Evolutionary conservation across 2,888 invertebrate genomes (phyloP).

Genomic region (Drosophila paranaensis): DNA sequence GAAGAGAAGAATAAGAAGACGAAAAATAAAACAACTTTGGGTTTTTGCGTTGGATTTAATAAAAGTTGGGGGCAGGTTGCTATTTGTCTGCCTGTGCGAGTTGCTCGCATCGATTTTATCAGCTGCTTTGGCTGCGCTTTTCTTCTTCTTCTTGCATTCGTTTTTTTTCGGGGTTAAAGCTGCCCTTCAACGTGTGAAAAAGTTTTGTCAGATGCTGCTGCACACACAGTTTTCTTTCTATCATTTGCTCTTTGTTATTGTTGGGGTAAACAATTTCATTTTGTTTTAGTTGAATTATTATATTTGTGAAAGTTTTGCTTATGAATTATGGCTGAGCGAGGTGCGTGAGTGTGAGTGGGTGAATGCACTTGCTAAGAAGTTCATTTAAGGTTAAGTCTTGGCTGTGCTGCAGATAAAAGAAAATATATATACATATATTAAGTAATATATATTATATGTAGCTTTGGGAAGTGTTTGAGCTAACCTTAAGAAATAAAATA

Average conservation of each 20-base stretch:
- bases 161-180: slow-evolving; percentile 27
- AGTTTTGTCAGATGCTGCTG: slow-evolving; percentile 57
- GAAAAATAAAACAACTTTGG: neutral
- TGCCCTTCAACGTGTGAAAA: slow-evolving; percentile 53
- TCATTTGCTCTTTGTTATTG: slow-evolving; percentile 16
- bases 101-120: slow-evolving; percentile 34
- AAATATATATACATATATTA: slow-evolving; percentile 6
- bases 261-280: slow-evolving; percentile 44
- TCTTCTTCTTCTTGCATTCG: neutral
- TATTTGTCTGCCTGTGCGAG: slow-evolving; percentile 1
- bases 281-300: slow-evolving; percentile 77
- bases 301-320: slow-evolving; percentile 76
- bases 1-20: slow-evolving; percentile 1
- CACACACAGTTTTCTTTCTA: slow-evolving; percentile 57
- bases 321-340: slow-evolving; percentile 67
- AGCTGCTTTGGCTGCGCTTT: slow-evolving; percentile 19
- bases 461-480: no score
- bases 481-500: no score
- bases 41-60: slow-evolving; percentile 6
- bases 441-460: neutral
- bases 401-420: neutral
- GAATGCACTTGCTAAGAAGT: slow-evolving; percentile 43
- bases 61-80: slow-evolving; percentile 8
- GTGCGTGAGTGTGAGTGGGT: slow-evolving; percentile 2
- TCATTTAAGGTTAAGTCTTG: slow-evolving; percentile 43